These are phyloP conservation scores for Onychomys torridus DNA, from an alignment of 2,797 vertebrate species.

Conservation along the genomic window DNA sequence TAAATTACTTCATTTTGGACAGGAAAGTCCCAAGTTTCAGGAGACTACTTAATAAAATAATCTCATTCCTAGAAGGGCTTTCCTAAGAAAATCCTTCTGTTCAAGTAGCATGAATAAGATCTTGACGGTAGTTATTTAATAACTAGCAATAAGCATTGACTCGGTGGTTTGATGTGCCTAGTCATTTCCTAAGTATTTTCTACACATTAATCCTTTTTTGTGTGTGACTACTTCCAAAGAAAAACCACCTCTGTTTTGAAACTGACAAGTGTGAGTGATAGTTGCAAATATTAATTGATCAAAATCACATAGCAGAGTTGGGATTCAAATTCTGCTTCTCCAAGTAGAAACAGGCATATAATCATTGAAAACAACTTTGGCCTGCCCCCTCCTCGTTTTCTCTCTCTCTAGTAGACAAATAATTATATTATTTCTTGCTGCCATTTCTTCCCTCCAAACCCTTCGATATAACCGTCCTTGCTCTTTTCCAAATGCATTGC, in stretches of 20 bases:
- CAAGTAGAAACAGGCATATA: not conserved
- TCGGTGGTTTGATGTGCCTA: not conserved
- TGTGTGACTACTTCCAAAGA: not conserved
- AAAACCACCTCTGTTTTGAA: not conserved
- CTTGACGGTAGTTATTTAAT: not conserved
- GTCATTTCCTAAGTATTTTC: not conserved
- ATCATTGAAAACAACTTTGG: not conserved
- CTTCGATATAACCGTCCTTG: not conserved
- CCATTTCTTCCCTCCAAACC: not conserved
- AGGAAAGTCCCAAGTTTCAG: not conserved
- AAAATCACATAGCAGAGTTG: not conserved
- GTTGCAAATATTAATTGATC: not conserved
- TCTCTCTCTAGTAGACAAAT: not conserved
- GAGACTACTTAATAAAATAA: not conserved
- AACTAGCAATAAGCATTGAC: not conserved
- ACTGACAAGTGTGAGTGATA: not conserved
- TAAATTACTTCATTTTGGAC: not conserved
- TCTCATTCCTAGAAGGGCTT: not conserved
- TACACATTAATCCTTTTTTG: not conserved
- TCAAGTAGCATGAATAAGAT: not conserved
- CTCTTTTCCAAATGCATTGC: not conserved
- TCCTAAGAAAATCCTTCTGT: not conserved
- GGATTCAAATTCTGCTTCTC: not conserved
- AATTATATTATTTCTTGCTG: not conserved
- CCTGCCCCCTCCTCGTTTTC: accelerated